Percentiles rank a stretch among this genome's conserved stretches.
Conservation (phyloP, 2,797 vertebrate species). For the Toxotes lorentzi region DNA sequence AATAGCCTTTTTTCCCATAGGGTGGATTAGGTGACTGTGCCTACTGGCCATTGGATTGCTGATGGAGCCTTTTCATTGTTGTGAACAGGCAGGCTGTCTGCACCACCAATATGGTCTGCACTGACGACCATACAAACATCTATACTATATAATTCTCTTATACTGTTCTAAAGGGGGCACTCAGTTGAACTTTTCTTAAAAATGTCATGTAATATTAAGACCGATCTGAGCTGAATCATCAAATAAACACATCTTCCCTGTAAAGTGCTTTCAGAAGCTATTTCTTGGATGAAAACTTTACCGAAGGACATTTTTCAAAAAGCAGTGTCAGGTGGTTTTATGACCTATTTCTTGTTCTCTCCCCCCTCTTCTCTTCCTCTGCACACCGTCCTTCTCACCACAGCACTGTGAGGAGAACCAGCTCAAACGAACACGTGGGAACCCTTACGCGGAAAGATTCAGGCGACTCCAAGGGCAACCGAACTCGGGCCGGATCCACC, state of each 20-base stretch:
- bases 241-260: constrained; percentile 2
- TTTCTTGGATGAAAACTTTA: constrained; percentile 31
- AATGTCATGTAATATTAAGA: background rate
- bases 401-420: constrained; percentile 95
- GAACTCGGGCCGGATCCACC: constrained; percentile 93
- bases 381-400: constrained; percentile 10
- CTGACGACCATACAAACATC: constrained; percentile 9
- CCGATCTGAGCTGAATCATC: constrained; percentile 20
- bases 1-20: constrained; percentile 75
- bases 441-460: constrained; percentile 92
- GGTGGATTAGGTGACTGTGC: constrained; percentile 82
- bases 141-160: background rate
- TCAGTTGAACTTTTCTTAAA: background rate
- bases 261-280: constrained; percentile 1
- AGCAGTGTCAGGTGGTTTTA: constrained; percentile 41
- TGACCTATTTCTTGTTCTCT: constrained; percentile 38
- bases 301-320: constrained; percentile 38
- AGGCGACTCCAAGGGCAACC: constrained; percentile 91
- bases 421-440: constrained; percentile 94
- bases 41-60: constrained; percentile 78
- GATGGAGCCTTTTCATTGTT: constrained; percentile 85
- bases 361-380: constrained; percentile 8
- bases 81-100: constrained; percentile 70
- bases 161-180: background rate
- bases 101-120: constrained; percentile 47